A percentile compares a stretch with the other conserved stretches of the same genome.
Evolutionary conservation across 2,888 invertebrate genomes (phyloP).

Genomic region (Steinernema scapterisci): DNA sequence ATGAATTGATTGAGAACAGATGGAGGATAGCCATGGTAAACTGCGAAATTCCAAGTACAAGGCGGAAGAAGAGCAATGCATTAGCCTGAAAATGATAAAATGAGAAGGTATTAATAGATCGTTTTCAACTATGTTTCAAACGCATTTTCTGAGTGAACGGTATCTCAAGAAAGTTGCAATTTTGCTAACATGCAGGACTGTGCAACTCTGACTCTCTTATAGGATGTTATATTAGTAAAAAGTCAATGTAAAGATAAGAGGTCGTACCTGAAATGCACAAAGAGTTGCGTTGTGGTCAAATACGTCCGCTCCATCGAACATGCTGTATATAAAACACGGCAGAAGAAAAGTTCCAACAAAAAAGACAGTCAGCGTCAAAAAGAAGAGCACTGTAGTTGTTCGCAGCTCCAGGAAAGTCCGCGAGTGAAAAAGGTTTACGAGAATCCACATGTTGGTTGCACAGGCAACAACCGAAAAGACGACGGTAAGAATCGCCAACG

Average conservation of each 20-base stretch:
- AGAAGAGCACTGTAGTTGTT: slow-evolving; percentile 2
- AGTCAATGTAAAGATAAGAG: too few species aligned
- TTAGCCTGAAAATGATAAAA: background rate
- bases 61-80: background rate
- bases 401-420: slow-evolving; percentile 8
- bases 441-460: background rate
- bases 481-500: background rate
- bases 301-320: background rate
- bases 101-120: background rate
- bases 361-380: background rate
- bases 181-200: too few species aligned
- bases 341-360: background rate
- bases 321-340: slow-evolving; percentile 3
- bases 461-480: background rate
- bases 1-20: background rate
- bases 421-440: background rate
- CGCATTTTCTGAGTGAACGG: background rate
- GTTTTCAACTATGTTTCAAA: too few species aligned
- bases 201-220: too few species aligned
- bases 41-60: background rate
- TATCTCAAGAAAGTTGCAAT: too few species aligned
- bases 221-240: too few species aligned
- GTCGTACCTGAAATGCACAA: background rate
- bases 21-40: background rate
- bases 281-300: background rate